Percentiles rank a stretch among this genome's conserved stretches.
These are phyloP conservation scores for Atherix ibis DNA, from an alignment of 2,888 invertebrate genomes.

Conservation along the genomic window DNA sequence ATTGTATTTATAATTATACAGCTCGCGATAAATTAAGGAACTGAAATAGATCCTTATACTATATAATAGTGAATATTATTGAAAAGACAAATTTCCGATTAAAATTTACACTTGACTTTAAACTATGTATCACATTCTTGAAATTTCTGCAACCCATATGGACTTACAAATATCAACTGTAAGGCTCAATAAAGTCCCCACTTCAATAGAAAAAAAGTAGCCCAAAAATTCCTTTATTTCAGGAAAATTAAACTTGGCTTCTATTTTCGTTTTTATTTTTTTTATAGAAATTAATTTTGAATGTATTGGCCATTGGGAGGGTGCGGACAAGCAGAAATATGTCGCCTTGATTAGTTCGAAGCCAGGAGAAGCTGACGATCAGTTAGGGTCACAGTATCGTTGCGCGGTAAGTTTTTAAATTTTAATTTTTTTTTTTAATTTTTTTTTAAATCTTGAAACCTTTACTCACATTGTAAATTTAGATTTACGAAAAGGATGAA, in stretches of 20 bases:
- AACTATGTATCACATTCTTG: too few species aligned
- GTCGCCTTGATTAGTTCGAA: constrained; percentile 39
- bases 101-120: too few species aligned
- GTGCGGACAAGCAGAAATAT: constrained; percentile 38
- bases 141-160: too few species aligned
- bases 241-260: too few species aligned
- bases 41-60: too few species aligned
- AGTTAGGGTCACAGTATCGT: constrained; percentile 38
- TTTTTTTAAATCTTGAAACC: background rate
- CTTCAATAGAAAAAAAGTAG: too few species aligned
- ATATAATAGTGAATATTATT: too few species aligned
- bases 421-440: background rate
- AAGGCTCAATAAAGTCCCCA: too few species aligned
- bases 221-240: background rate
- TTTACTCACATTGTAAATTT: constrained; percentile 2
- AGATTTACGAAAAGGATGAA: constrained; percentile 33
- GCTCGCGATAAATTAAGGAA: too few species aligned
- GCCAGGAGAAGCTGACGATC: constrained; percentile 15
- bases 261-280: constrained; percentile 1
- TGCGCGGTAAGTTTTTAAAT: constrained; percentile 37
- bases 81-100: too few species aligned
- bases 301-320: constrained; percentile 48
- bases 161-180: too few species aligned
- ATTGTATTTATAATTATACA: too few species aligned
- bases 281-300: constrained; percentile 40